Conservation (phyloP, 2,797 vertebrate species). For the Lithobates pipiens region DNA sequence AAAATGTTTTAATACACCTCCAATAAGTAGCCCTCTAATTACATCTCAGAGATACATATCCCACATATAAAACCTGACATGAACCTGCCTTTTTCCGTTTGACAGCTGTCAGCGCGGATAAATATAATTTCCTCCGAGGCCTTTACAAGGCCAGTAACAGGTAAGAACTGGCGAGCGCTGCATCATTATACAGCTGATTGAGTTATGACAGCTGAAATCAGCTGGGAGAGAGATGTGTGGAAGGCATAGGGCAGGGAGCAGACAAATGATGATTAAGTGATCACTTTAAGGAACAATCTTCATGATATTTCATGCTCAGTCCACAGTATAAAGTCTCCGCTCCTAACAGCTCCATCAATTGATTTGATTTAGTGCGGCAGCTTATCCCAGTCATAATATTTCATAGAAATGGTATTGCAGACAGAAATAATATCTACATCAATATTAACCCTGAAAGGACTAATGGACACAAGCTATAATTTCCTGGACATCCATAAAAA, state of each 20-base stretch:
- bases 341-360: slow-evolving; percentile 99
- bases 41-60: slow-evolving; percentile 78
- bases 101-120: slow-evolving; percentile 85
- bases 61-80: slow-evolving; percentile 87
- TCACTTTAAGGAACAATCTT: slow-evolving; percentile 99
- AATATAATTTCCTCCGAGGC: slow-evolving; percentile 85
- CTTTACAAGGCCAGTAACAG: slow-evolving; percentile 82
- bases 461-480: slow-evolving; percentile 93
- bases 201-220: slow-evolving; percentile 98
- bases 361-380: slow-evolving; percentile 98
- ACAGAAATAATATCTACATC: slow-evolving; percentile 99
- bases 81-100: slow-evolving; percentile 79
- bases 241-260: slow-evolving; percentile 84
- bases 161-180: slow-evolving; percentile 74
- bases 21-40: slow-evolving; percentile 75
- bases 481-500: slow-evolving; percentile 90
- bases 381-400: slow-evolving; percentile 96
- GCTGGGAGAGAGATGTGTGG: slow-evolving; percentile 79
- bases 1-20: slow-evolving; percentile 71
- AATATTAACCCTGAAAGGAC: slow-evolving; percentile 99
- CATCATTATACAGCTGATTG: slow-evolving; percentile 94
- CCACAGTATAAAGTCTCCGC: slow-evolving; percentile 83
- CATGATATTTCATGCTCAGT: slow-evolving; percentile 98
- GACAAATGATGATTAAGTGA: slow-evolving; percentile 99
- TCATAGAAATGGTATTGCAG: slow-evolving; percentile 97